These are phyloP conservation scores for Champsocephalus gunnari DNA, from an alignment of 2,797 vertebrate genomes.

Conservation along the genomic window DNA sequence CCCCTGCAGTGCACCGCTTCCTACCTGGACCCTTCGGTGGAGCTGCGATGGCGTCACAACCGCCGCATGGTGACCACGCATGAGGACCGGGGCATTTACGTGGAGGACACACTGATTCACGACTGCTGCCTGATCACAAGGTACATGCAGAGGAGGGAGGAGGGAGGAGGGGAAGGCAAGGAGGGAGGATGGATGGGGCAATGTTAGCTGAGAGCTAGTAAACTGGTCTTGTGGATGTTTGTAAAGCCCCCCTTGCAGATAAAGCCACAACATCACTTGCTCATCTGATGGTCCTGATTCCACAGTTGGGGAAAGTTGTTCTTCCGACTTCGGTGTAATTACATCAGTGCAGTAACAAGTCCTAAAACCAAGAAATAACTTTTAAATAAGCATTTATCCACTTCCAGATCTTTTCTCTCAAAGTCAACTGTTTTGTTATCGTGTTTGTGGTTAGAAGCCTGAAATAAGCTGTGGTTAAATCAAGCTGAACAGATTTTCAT, in stretches of 20 bases:
- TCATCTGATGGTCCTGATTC: too few relatives aligned
- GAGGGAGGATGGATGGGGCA: neutral
- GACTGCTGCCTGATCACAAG: conserved; percentile 94
- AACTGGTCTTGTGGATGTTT: conserved; percentile 19
- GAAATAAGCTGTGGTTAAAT: too few relatives aligned
- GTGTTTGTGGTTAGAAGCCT: too few relatives aligned
- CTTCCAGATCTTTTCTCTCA: too few relatives aligned
- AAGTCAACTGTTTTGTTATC: too few relatives aligned
- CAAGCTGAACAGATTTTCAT: too few relatives aligned
- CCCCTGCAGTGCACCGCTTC: conserved; percentile 93
- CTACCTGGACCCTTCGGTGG: conserved; percentile 84
- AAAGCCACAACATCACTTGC: conserved; percentile 11
- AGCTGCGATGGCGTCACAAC: conserved; percentile 88
- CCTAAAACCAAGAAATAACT: too few relatives aligned
- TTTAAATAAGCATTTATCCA: too few relatives aligned
- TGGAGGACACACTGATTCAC: conserved; percentile 92
- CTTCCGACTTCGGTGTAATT: too few relatives aligned
- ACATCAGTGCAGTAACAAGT: too few relatives aligned
- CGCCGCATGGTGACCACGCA: conserved; percentile 81
- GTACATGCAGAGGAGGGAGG: conserved; percentile 69
- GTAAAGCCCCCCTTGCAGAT: conserved; percentile 6
- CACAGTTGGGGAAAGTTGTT: too few relatives aligned
- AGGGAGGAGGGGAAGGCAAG: neutral
- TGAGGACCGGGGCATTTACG: conserved; percentile 86
- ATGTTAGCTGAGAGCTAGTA: conserved; percentile 31